Evolutionary conservation across 2,797 vertebrate genomes (phyloP), one percentile per base, ranked within the genome.

Genomic region (Antennarius maculatus): DNA sequence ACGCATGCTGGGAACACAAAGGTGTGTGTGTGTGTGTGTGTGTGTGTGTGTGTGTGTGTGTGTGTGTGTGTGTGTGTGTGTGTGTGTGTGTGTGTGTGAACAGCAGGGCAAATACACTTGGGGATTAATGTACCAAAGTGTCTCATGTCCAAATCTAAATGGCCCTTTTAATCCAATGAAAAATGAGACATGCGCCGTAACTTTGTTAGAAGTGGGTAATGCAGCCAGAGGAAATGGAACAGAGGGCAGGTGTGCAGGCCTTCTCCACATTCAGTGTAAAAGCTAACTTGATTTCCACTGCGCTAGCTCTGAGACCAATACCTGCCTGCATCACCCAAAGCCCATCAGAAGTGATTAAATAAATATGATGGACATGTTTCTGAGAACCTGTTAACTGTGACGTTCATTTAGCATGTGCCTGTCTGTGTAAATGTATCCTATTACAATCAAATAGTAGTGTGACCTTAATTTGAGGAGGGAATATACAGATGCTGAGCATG

Each of bases 141-240:
- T 85, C 85, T 76, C 85, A 81, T 85, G 81, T 82, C 70, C 83
- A 84, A 90, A 89, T 89, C 85, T 88, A 88, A 86, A 87, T 71
- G 79, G 82, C 73, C 76, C 81, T 84, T 93, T 92, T 88, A 91
- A 89, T 89, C 82, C 81, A 88, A 90, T 92, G 90, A 94, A 90
- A 90, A 93, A 93, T 83, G 89, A 92, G 90, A 91, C 90, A 89
- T 86, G 89, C 84, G 76, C 82, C n/a, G 73, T 93, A 94, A 94
- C 89, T 82, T 83, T 88, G 90, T 94, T 93, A 93, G 77, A 84
- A 87, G 84, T 90, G 78, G 79, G 67, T 90, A 91, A 92, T 89
- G 81, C 76, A 87, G 87, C 86, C 83, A 83, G 77, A 81, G 81
- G 86, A 88, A 90, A 91, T 89, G 83, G 88, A 88, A 84, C 78